Conservation (phyloP, 2,888 invertebrate genomes). For the Athalia circularis region DNA sequence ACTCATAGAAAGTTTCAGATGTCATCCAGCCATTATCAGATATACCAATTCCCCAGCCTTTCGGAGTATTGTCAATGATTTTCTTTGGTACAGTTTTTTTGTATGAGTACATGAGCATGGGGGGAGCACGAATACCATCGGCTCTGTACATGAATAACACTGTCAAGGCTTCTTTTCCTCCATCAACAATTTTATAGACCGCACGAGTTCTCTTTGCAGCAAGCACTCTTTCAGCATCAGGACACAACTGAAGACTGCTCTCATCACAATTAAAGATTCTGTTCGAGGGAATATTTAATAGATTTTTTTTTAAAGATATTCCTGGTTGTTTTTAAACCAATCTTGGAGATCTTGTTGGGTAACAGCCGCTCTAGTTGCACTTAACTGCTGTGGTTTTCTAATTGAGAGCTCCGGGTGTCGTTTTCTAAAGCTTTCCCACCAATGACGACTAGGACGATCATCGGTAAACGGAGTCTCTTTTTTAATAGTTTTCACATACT, state of each 20-base stretch:
- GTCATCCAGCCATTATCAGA: slow-evolving; percentile 44
- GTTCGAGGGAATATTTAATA: slow-evolving; percentile 49
- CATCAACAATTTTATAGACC: slow-evolving; percentile 57
- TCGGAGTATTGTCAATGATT: slow-evolving; percentile 28
- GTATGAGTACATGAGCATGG: slow-evolving; percentile 50
- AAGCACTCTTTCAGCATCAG: slow-evolving; percentile 57
- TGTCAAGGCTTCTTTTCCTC: slow-evolving; percentile 51
- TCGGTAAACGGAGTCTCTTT: neutral
- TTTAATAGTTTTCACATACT: neutral
- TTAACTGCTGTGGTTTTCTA: no score
- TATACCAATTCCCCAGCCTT: slow-evolving; percentile 39
- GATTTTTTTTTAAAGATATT: slow-evolving; percentile 39
- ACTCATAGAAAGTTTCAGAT: slow-evolving; percentile 17
- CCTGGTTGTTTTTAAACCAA: slow-evolving; percentile 14
- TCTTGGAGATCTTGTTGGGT: slow-evolving; percentile 6
- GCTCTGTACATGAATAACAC: slow-evolving; percentile 50
- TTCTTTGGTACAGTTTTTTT: slow-evolving; percentile 33
- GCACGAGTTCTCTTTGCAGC: slow-evolving; percentile 48
- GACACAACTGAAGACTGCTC: slow-evolving; percentile 55
- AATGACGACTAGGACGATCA: no score
- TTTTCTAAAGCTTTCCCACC: no score
- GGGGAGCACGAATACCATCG: slow-evolving; percentile 48
- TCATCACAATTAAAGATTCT: slow-evolving; percentile 60
- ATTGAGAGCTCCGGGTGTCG: no score
- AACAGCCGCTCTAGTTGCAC: neutral